A percentile compares a stretch with the other conserved stretches of the same genome.
Conservation (phyloP, 53 echinoderm and acorn worm species). For the Paelopatides confundens region DNA sequence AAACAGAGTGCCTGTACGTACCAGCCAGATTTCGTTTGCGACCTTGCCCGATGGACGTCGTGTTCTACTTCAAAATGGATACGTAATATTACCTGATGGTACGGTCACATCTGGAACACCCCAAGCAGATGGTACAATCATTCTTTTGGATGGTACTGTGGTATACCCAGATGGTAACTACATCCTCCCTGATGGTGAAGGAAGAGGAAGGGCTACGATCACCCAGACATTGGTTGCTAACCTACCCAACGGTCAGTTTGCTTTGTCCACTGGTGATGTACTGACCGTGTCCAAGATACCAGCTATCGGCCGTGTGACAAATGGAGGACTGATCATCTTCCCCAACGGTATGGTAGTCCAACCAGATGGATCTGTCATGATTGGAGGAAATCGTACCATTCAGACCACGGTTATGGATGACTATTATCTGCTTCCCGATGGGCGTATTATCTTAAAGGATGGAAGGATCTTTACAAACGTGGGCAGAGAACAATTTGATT, state of each 20-base stretch:
- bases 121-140: background rate
- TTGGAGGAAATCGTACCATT: background rate
- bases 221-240: background rate
- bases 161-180: constrained; percentile 29
- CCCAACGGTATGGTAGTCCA: constrained; percentile 25
- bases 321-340: constrained; percentile 4
- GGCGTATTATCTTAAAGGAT: constrained; percentile 14
- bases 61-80: constrained; percentile 7
- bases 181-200: constrained; percentile 13
- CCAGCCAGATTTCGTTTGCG: background rate
- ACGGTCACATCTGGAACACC: background rate
- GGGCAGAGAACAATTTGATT: constrained; percentile 10
- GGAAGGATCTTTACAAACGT: background rate
- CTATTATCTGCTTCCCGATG: constrained; percentile 14
- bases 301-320: constrained; percentile 8
- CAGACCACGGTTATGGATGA: constrained; percentile 8
- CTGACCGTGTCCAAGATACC: background rate
- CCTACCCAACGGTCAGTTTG: constrained; percentile 7
- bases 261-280: background rate
- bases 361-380: background rate
- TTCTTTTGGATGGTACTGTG: constrained; percentile 25
- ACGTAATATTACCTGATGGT: constrained; percentile 29
- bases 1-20: background rate
- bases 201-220: constrained; percentile 7
- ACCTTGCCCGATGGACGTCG: background rate